A percentile compares a stretch with the other conserved stretches of the same genome.
Evolutionary conservation across 1,140 invertebrate genomes (phyloP).

Genomic region (Scaptomyza montana): DNA sequence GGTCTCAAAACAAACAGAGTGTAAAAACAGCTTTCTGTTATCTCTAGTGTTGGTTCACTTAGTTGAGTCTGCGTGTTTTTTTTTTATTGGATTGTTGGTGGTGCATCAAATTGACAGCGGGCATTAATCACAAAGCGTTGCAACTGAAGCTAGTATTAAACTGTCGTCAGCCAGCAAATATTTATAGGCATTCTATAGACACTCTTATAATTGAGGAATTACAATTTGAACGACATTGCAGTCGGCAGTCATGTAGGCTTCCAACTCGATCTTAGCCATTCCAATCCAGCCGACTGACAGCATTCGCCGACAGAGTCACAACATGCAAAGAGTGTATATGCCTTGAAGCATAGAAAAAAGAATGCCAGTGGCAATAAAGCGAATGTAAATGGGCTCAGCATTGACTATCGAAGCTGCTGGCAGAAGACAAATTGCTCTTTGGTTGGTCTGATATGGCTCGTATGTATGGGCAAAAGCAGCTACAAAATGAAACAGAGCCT

Average conservation of each 20-base stretch:
- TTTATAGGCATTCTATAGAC: conserved; percentile 53
- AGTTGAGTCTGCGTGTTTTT: conserved; percentile 24
- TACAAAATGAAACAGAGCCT: conserved; percentile 73
- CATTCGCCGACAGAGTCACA: conserved; percentile 64
- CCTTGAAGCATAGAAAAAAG: conserved; percentile 27
- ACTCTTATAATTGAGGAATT: conserved; percentile 80
- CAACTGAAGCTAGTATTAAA: conserved; percentile 50
- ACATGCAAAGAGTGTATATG: conserved; percentile 41
- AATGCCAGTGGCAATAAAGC: conserved; percentile 58
- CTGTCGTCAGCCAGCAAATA: conserved; percentile 46
- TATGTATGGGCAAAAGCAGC: conserved; percentile 57
- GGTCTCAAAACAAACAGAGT: conserved; percentile 71
- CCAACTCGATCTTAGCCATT: conserved; percentile 5
- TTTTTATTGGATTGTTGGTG: conserved; percentile 34
- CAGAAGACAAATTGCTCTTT: conserved; percentile 82
- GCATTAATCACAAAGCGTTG: conserved; percentile 64
- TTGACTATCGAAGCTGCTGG: conserved; percentile 69
- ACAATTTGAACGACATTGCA: conserved; percentile 69
- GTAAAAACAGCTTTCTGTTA: conserved; percentile 67
- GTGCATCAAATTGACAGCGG: conserved; percentile 36
- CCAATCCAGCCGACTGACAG: conserved; percentile 62
- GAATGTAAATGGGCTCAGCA: conserved; percentile 75
- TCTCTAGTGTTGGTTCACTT: conserved; percentile 70
- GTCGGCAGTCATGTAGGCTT: conserved; percentile 33
- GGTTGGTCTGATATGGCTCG: conserved; percentile 39